phyloP scores from a whole-genome alignment of 2,888 invertebrate genomes.

The Sylvicola cinctus region DNA sequence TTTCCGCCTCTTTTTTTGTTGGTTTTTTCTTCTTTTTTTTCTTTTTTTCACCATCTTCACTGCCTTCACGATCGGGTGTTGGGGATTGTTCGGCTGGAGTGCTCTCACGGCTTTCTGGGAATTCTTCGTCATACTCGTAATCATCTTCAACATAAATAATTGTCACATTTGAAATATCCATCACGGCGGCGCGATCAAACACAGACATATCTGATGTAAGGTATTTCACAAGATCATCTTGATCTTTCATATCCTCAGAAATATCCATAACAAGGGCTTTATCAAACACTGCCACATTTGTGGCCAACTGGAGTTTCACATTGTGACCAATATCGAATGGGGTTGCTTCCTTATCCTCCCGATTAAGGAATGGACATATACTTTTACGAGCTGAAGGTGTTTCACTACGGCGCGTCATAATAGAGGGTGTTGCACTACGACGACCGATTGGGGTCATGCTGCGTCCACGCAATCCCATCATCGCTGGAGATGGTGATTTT shows the following conservation, averaged over 20 bases:
- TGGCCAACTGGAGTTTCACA: conserved; percentile 19
- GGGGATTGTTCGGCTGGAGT: conserved; percentile 10
- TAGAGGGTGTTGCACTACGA: conserved; percentile 23
- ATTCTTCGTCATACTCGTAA: conserved; percentile 19
- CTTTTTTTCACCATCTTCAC: conserved; percentile 6
- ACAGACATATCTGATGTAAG: conserved; percentile 26
- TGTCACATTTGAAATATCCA: conserved; percentile 27
- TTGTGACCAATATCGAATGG: conserved; percentile 24
- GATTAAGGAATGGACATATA: conserved; percentile 24
- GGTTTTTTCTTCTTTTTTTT: conserved; percentile 9
- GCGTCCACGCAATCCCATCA: conserved; percentile 20
- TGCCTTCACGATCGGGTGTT: conserved; percentile 8
- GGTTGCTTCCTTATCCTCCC: conserved; percentile 25
- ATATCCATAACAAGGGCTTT: conserved; percentile 25
- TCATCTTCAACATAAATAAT: conserved; percentile 26
- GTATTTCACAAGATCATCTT: conserved; percentile 22
- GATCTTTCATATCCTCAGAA: conserved; percentile 12
- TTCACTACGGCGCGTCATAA: conserved; percentile 15
- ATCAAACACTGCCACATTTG: conserved; percentile 25
- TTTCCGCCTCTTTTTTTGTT: conserved; percentile 5
- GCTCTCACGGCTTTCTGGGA: conserved; percentile 13
- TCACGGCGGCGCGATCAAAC: conserved; percentile 26
- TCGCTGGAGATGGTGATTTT: conserved; percentile 22
- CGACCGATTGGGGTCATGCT: conserved; percentile 25
- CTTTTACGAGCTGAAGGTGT: conserved; percentile 25